Base-by-base conservation (phyloP, 1,140 invertebrate species). In the Formica selysi region DNA sequence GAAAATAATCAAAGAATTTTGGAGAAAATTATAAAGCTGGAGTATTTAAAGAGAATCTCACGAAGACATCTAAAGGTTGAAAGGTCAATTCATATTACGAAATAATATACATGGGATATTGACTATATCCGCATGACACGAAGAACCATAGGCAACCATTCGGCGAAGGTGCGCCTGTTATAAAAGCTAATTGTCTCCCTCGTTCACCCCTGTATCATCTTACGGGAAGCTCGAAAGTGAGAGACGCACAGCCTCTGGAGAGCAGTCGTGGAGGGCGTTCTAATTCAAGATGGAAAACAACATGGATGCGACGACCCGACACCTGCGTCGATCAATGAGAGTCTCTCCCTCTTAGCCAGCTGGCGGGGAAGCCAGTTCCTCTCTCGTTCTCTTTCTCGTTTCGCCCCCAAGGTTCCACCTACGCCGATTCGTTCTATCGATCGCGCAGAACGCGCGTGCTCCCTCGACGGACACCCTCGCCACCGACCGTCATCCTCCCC, bases 371-470 rank as follows among this genome's bases (percentile, higher is more conserved):
- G 29, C 51, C 26, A 29, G 6, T 4, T 16, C 19, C 29, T 36
- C 38, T 86, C 51, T 54, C 59, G n/a, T 76, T 61, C 88, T 81
- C 76, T 80, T 68, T 70, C 73, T 70, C 65, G 26, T 41, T 85
- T 22, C 44, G 48, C 61, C 38, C 67, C 48, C 5, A 36, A 68
- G 62, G 38, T 62, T 81, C 36, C 67, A 26, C 51, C 51, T 13
- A 10, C 76, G 79, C 32, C 86, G 79, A 74, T 62, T 76, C 80
- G 65, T 85, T 85, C 68, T 94, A 94, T 94, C 93, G 93, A 94
- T 94, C 85, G 87, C 29, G 26, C 26, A 8, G 78, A 80, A 84
- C 71, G 93, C 93, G 93, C 93, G 89, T 94, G 93, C 91, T 51
- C 48, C 4, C 13, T 91, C 92, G 78, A 89, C 68, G 92, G 87